A percentile compares a stretch with the other conserved stretches of the same genome.
Evolutionary conservation across 2,888 invertebrate species (phyloP).

Genomic region (Syritta pipiens): DNA sequence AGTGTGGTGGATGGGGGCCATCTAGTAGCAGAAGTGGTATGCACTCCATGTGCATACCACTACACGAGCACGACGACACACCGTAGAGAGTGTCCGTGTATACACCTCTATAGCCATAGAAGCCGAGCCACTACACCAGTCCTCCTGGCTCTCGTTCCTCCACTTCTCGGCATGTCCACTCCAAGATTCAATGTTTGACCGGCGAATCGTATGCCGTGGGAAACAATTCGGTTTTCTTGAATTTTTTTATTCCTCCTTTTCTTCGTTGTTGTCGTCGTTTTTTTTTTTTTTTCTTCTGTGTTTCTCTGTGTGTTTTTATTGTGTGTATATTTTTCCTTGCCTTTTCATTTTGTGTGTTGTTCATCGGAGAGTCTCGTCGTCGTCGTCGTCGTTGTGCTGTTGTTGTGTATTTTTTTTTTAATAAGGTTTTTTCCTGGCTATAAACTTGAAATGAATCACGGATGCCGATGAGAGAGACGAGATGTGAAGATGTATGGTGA

Average conservation of each 20-base stretch:
- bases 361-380: too few relatives aligned
- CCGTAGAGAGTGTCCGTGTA: not conserved
- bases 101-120: constrained; percentile 50
- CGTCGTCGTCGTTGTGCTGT: constrained; percentile 56
- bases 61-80: constrained; percentile 21
- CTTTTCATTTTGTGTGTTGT: constrained; percentile 89
- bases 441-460: constrained; percentile 70
- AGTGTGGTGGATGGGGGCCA: constrained; percentile 57
- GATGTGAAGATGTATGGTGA: constrained; percentile 16
- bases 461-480: constrained; percentile 58
- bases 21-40: constrained; percentile 66
- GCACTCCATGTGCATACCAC: constrained; percentile 69
- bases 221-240: constrained; percentile 80
- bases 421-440: constrained; percentile 69
- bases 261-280: constrained; percentile 68
- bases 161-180: constrained; percentile 64
- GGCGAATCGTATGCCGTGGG: constrained; percentile 81
- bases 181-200: constrained; percentile 78
- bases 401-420: constrained; percentile 67
- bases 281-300: constrained; percentile 77
- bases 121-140: constrained; percentile 44
- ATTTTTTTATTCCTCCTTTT: constrained; percentile 72
- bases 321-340: constrained; percentile 89
- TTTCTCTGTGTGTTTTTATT: constrained; percentile 73
- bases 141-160: constrained; percentile 46